Conservation (phyloP, 2,888 invertebrate species). For the Marronus borbonicus region DNA sequence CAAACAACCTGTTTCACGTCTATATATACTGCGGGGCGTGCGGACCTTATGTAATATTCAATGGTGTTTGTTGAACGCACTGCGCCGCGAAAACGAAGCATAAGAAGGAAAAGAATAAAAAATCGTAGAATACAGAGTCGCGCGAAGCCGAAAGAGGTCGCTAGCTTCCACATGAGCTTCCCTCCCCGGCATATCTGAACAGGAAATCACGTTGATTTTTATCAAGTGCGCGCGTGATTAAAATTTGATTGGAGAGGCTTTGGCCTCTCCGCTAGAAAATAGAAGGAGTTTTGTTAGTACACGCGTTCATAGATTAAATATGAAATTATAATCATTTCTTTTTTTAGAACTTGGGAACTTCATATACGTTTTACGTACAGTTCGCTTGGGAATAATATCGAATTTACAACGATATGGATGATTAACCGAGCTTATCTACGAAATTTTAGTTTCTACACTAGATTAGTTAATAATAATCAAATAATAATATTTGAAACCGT, state of each 20-base stretch:
- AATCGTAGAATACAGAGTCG: not conserved
- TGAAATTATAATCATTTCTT: constrained; percentile 37
- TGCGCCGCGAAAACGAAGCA: not conserved
- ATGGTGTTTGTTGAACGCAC: constrained; percentile 30
- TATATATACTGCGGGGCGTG: constrained; percentile 3
- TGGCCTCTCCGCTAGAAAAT: constrained; percentile 25
- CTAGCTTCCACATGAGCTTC: constrained; percentile 35
- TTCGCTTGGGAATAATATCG: no score
- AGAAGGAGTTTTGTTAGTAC: constrained; percentile 12
- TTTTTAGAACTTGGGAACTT: not conserved
- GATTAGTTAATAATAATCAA: no score
- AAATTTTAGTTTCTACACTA: no score
- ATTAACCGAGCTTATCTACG: no score
- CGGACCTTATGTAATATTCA: constrained; percentile 39
- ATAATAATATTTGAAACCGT: no score
- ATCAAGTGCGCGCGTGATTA: constrained; percentile 47
- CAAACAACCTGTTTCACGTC: constrained; percentile 36
- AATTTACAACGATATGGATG: no score
- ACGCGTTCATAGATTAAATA: constrained; percentile 36
- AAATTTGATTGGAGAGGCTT: constrained; percentile 46
- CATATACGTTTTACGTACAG: not conserved
- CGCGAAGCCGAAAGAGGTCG: constrained; percentile 41
- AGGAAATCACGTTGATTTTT: constrained; percentile 48
- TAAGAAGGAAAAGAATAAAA: constrained; percentile 9
- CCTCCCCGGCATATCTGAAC: constrained; percentile 37